Evolutionary conservation across 2,888 invertebrate species (phyloP).

Genomic region (Schrankia costaestrigalis): DNA sequence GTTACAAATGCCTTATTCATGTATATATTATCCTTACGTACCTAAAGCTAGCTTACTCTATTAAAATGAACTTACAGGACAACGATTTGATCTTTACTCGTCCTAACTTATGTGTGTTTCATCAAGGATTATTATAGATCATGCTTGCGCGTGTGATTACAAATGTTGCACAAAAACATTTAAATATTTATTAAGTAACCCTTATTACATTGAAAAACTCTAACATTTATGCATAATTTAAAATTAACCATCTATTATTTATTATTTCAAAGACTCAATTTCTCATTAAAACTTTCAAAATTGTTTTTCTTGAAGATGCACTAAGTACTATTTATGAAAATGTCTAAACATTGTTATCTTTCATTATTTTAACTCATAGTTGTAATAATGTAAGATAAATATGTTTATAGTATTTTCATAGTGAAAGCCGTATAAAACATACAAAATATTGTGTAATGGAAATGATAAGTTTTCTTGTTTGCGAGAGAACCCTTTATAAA

Average conservation of each 20-base stretch:
- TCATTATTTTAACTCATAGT: slow-evolving; percentile 11
- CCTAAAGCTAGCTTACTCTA: slow-evolving; percentile 69
- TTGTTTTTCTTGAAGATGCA: slow-evolving; percentile 22
- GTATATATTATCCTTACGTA: slow-evolving; percentile 57
- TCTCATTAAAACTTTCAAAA: slow-evolving; percentile 24
- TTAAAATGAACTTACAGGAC: slow-evolving; percentile 54
- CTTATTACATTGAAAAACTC: slow-evolving; percentile 33
- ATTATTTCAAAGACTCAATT: slow-evolving; percentile 17
- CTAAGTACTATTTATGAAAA: slow-evolving; percentile 30
- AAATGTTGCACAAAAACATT: slow-evolving; percentile 31
- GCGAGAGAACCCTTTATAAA: slow-evolving; percentile 21
- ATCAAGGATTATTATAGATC: slow-evolving; percentile 28
- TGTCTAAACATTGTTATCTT: slow-evolving; percentile 20
- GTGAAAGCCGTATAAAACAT: slow-evolving; percentile 37
- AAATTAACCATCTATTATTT: slow-evolving; percentile 29
- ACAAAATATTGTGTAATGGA: slow-evolving; percentile 34
- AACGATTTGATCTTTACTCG: slow-evolving; percentile 24
- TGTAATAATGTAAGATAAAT: slow-evolving; percentile 16
- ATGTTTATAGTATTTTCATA: slow-evolving; percentile 18
- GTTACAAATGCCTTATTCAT: slow-evolving; percentile 65
- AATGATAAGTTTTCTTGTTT: slow-evolving; percentile 20
- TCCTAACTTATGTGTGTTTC: slow-evolving; percentile 31
- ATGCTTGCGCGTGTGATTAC: slow-evolving; percentile 23
- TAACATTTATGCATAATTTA: slow-evolving; percentile 28
- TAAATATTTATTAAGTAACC: slow-evolving; percentile 29